Base-by-base conservation (phyloP, 2,797 vertebrate genomes). In the Apodemus agrarius region DNA sequence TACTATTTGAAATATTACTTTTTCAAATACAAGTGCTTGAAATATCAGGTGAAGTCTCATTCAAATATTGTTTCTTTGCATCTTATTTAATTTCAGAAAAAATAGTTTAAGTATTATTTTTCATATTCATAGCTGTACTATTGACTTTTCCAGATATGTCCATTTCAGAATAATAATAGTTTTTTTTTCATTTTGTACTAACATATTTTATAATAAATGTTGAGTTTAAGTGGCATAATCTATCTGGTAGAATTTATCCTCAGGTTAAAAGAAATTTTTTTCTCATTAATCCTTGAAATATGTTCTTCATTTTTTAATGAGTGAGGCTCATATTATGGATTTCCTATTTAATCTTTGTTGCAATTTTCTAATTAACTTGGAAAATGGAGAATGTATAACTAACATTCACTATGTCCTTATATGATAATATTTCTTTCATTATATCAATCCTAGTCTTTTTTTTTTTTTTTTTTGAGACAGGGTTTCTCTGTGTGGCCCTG, bases 341-440 rank as follows among this genome's bases (percentile, higher is more conserved):
- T 83, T 26, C 24, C 8, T 61, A 43, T 63, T 83, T 43, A 91
- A 49, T 29, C 9, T 82, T 14, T 90, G 37, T 26, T 88, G 76
- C 6, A 17, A 69, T 52, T 86, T 74, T 83, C 78, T 83, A 43
- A 87, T 84, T 80, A 93, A 43, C 16, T 85, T 90, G 75, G 91
- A 46, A 96, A 90, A 29, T 92, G 14, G 69, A 4, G 76, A 91
- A 90, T 74, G 5, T 69, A 3, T 84, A 94, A 87, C 61, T 88
- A 90, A 88, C 82, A 0, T 49, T 89, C 49, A 43, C 49, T 63
- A 88, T 69, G 10, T 72, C 59, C 43, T 52, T 61, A 9, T 3
- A 72, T 96, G 86, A 65, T 82, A 72, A 91, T 87, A 2, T 40
- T 84, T 65, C 6, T n/a, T 78, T 92, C 81, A 83, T 92, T 69